These are phyloP conservation scores for Drosophila persimilis DNA, from an alignment of 1,140 invertebrate genomes.

Conservation along the genomic window DNA sequence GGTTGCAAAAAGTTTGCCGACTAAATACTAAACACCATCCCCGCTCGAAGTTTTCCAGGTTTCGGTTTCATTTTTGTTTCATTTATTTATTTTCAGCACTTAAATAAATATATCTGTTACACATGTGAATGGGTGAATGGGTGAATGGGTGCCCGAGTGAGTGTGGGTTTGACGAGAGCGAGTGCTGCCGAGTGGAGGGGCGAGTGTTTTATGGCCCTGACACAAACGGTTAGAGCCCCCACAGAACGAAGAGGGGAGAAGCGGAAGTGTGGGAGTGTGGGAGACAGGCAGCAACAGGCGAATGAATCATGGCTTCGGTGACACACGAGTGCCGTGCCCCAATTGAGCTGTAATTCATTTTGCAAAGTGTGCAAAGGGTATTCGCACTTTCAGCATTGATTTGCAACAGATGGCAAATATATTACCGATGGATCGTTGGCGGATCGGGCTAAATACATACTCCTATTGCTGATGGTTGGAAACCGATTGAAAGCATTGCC, in stretches of 20 bases:
- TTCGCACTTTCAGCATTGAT: background rate
- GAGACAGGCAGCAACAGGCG: constrained; percentile 27
- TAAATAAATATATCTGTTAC: constrained; percentile 42
- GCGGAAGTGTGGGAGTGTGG: too few species aligned
- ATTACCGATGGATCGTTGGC: too few species aligned
- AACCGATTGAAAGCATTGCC: too few species aligned
- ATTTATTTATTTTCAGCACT: constrained; percentile 39
- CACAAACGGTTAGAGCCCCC: constrained; percentile 1
- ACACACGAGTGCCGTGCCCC: constrained; percentile 35
- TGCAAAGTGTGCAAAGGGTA: background rate
- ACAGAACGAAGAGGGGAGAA: background rate
- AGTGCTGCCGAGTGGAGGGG: background rate
- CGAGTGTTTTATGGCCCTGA: constrained; percentile 17
- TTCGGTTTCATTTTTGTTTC: constrained; percentile 24
- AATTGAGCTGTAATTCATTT: constrained; percentile 50
- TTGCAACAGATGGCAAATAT: too few species aligned
- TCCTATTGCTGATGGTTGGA: too few species aligned
- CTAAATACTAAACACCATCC: constrained; percentile 33
- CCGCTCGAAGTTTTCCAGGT: background rate
- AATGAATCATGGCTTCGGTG: constrained; percentile 51
- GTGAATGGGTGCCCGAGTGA: background rate
- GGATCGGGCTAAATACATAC: too few species aligned
- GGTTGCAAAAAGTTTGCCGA: constrained; percentile 40
- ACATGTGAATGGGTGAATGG: constrained; percentile 1
- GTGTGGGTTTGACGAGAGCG: background rate